These are phyloP conservation scores for Axinella damicornis DNA, from an alignment of 37 sponge, comb jelly and placozoan species.

Conservation along the genomic window DNA sequence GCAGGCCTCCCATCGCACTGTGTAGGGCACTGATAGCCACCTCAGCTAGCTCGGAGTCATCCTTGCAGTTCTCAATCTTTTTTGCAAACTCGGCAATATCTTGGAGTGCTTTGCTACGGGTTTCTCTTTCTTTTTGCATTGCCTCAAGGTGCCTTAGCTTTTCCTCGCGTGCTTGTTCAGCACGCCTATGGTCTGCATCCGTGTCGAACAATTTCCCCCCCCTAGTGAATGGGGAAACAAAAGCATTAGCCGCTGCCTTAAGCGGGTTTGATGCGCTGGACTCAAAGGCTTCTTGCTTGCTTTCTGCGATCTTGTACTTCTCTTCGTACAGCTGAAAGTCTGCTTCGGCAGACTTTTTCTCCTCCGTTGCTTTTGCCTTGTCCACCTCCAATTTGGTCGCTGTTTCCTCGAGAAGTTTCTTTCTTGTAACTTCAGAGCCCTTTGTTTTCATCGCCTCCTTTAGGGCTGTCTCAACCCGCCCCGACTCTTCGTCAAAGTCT, in stretches of 20 bases:
- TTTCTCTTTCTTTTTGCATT: not conserved
- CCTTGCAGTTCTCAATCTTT: slow-evolving; percentile 2
- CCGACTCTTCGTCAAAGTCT: slow-evolving; percentile 3
- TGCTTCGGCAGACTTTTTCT: not conserved
- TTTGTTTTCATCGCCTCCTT: not conserved
- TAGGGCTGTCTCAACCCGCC: not conserved
- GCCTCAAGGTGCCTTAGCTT: not conserved
- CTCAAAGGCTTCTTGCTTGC: not conserved
- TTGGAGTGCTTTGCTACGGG: not conserved
- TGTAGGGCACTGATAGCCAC: slow-evolving; percentile 31
- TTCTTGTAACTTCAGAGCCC: not conserved
- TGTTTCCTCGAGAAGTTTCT: not conserved
- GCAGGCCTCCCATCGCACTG: slow-evolving; percentile 16
- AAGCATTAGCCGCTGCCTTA: too few relatives aligned
- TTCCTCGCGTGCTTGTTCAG: not conserved
- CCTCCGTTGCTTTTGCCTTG: not conserved
- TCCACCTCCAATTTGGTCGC: not conserved
- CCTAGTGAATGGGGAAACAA: not conserved
- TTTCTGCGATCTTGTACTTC: not conserved
- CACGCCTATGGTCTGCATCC: not conserved
- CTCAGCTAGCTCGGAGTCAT: not conserved
- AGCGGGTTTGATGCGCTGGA: not conserved
- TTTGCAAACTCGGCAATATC: slow-evolving; percentile 1
- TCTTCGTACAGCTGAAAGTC: too few relatives aligned
- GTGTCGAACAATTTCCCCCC: not conserved